These are phyloP conservation scores for Theonella swinhoei DNA, from an alignment of 37 sponge, comb jelly and placozoan species.

Conservation along the genomic window DNA sequence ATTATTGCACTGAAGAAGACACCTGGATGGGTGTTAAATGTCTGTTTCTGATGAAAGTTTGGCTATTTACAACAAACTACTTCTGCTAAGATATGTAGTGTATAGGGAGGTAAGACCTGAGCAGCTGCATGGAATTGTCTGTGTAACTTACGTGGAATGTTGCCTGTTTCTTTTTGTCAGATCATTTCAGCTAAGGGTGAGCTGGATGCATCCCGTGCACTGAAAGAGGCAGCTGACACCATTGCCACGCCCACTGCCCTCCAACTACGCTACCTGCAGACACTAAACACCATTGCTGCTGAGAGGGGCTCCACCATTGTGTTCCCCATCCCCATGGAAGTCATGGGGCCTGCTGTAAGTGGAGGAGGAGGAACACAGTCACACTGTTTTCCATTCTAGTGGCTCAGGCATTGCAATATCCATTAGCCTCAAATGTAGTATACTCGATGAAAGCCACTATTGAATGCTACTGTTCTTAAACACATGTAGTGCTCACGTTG, in stretches of 20 bases:
- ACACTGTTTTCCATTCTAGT: too few species aligned
- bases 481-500: too few species aligned
- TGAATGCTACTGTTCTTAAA: too few species aligned
- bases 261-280: constrained; percentile 98
- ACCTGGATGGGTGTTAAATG: too few species aligned
- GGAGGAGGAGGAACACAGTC: too few species aligned
- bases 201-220: constrained; percentile 89
- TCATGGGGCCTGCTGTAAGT: constrained; percentile 59
- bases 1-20: too few species aligned
- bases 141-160: background rate
- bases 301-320: constrained; percentile 96
- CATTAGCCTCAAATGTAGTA: too few species aligned
- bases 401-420: too few species aligned
- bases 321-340: constrained; percentile 96
- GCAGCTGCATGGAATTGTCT: background rate
- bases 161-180: constrained; percentile 22
- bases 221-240: constrained; percentile 96
- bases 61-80: too few species aligned
- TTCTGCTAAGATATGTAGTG: too few species aligned
- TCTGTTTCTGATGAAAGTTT: too few species aligned
- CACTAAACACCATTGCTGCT: constrained; percentile 88
- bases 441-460: too few species aligned
- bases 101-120: background rate
- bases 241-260: constrained; percentile 93
- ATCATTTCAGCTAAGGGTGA: constrained; percentile 97